Base-by-base conservation (phyloP, 2,113 vertebrate genomes). In the Myiozetetes cayanensis region DNA sequence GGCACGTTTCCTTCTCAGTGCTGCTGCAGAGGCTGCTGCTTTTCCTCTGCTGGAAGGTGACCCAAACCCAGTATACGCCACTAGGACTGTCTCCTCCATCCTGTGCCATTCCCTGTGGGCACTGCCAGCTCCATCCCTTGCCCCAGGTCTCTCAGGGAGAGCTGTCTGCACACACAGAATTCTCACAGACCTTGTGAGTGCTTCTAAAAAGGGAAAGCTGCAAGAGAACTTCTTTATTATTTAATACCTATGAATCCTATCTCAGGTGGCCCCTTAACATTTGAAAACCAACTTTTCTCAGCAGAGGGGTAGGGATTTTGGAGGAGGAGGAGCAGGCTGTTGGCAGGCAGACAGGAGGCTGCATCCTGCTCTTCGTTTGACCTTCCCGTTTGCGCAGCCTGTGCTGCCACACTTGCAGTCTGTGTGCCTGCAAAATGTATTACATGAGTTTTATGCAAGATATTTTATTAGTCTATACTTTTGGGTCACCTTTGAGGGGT, bases 311-410 rank as follows among this genome's bases (percentile, higher is more conserved):
- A 1, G 70, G 56, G 43, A 25, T 66, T 71, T 66, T 44, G 59
- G 68, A 47, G 79, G 67, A 94, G 52, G 59, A 41, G 50, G 23
- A 75, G 77, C 44, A 35, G 23, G 46, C 41, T 73, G 71, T 31
- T 76, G 90, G 94, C 90, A 85, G 90, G 28, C 74, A 68, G 78
- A n/a, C 39, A 12, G 58, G 35, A 86, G 33, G 8, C 85, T 86
- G 86, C 89, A 46, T 83, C 55, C 85, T 86, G 95, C 78, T 93
- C 83, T 96, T 92, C 28, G 25, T 90, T 70, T 70, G 94, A 77
- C 95, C 92, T 96, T 96, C 46, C 2, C 2, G 0, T 72, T 75
- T 27, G 49, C 27, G 41, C 87, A 91, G 95, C 61, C 85, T 23
- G 33, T 3, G 0, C 58, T 93, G 89, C 85, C 17, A 2, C 83